Base-by-base conservation (phyloP, 2,113 vertebrate genomes). In the Chrysemys picta region DNA sequence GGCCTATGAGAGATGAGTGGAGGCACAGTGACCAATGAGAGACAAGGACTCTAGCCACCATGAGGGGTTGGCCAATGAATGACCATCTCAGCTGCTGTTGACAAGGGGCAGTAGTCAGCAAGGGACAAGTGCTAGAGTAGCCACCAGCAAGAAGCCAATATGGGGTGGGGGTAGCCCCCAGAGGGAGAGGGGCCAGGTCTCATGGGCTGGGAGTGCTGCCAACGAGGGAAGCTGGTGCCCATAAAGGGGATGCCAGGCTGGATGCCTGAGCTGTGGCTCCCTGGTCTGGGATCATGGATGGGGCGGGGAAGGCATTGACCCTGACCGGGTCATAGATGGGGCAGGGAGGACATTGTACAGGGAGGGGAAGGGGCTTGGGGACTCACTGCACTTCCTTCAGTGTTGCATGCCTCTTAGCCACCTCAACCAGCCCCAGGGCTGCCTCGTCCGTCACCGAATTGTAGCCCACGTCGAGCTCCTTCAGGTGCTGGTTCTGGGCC, bases 381-480 rank as follows among this genome's bases (percentile, higher is more conserved):
- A 99, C 99, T 99, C 93, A 99, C 99, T 99, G 99, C 72, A 99
- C 97, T 92, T 98, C 98, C 95, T 99, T 96, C 93, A 99, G 96
- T 2, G 97, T 99, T 5, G 98, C 92, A 76, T 99, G 99, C 50
- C 97, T 97, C 84, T 98, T 98, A 97, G 99, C 99, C 85, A 98
- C 99, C 31, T 99, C 98, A 79, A 99, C 99, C 89, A 99, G 98
- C 1, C 52, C 95, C 90, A 99, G 96, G 5, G 99, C 99, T 0
- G 98, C 98, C 0, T 80, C 6, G 91, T 99, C 99, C 0, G 99
- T 98, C 4, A 99, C 99, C 10, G 98, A 98, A 78, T 99, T 99
- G 94, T 99, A 99, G 94, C 99, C 99, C 93, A 99, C 98, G 3
- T 99, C 99, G 87, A 99, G 98, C 95, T 99, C 99, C 98, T 98